Evolutionary conservation across 2,113 vertebrate genomes (phyloP).

Genomic region (Sphyrna mokarran): DNA sequence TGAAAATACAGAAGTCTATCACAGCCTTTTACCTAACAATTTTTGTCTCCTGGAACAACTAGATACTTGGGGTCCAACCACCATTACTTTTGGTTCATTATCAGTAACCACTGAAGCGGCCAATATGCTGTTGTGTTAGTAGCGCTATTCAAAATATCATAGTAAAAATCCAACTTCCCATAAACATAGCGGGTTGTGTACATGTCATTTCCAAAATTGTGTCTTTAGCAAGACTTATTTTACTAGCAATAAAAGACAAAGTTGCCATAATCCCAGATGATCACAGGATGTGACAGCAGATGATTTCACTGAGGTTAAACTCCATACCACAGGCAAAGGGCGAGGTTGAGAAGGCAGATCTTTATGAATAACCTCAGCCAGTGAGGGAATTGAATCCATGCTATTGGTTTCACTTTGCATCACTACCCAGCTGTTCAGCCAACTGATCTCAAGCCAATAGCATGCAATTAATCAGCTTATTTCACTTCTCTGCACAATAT

Average conservation of each 20-base stretch:
- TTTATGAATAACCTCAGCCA: too few species aligned
- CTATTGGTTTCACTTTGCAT: too few species aligned
- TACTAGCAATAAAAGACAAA: background rate
- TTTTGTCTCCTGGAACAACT: background rate
- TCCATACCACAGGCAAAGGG: too few species aligned
- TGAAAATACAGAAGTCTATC: background rate
- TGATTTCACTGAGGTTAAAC: too few species aligned
- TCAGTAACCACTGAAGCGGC: background rate
- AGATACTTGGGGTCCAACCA: background rate
- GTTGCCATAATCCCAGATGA: too few species aligned
- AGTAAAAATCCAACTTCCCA: background rate
- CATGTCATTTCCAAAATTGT: background rate
- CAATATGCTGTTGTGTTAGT: background rate
- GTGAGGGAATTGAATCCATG: too few species aligned
- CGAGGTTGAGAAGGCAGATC: too few species aligned
- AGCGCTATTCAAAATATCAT: background rate
- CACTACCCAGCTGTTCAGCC: too few species aligned
- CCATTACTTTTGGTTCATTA: background rate
- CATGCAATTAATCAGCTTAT: background rate
- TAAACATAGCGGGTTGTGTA: background rate
- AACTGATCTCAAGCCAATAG: too few species aligned
- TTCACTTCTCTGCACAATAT: background rate
- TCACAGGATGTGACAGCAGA: too few species aligned
- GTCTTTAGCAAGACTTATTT: background rate
- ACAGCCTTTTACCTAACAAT: background rate